Evolutionary conservation across 2,113 vertebrate genomes (phyloP), one percentile per base, ranked within the genome.

Genomic region (Hippocampus comes): DNA sequence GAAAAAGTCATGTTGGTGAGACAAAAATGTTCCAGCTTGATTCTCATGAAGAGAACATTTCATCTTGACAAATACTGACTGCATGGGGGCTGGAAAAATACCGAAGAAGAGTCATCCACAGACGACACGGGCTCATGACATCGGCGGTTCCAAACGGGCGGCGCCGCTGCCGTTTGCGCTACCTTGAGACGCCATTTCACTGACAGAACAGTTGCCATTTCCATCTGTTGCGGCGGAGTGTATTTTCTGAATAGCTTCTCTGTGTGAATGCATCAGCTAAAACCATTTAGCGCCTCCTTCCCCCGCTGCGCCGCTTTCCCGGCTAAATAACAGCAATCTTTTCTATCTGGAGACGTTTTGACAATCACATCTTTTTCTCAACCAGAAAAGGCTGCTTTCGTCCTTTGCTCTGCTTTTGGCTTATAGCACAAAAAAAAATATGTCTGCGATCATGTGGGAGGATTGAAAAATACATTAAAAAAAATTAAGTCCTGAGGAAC

Each of bases 291-390:
- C 27, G 67, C 76, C 78, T 68, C 23, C 0, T 23, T 41, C 67
- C 78, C 30, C 67, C 0, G 15, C 81, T 74, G 76, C 8, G 68
- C 66, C 34, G 48, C 71, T 67, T 23, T 23, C 67, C 71, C 70
- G 38, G 51, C 81, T 76, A 78, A 75, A 82, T 76, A 81, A 74
- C 51, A 1, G 53, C 63, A 65, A 65, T 65, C n/a, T 48, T 66
- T 66, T 66, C 64, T 48, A 48, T 17, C 15, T 3, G 12, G 41
- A 46, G n/a, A 66, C n/a, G 7, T 48, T 66, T 66, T 15, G 5
- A 48, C 14, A 15, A 17, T 21, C 7, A 48, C 23, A 27, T 5
- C 7, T 64, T 63, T 20, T 63, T n/a, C n/a, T 18, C 1, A 59
- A 59, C n/a, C 23, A 43, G 11, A 65, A 21, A 1, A 42, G 14